Evolutionary conservation across 2,797 vertebrate genomes (phyloP).

Genomic region (Halcyon smyrnensis): DNA sequence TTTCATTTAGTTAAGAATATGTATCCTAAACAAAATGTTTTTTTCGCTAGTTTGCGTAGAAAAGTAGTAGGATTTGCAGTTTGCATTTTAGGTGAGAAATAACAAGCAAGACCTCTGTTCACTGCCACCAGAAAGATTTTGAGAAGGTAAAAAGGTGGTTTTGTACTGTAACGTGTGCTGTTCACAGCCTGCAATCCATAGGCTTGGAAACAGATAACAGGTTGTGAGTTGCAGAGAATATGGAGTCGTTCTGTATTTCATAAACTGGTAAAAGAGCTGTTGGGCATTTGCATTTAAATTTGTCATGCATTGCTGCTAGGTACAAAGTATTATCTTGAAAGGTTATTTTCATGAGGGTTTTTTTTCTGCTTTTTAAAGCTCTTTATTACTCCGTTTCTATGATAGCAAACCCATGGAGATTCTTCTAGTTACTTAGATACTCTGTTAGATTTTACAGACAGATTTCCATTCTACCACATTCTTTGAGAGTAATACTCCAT

Average conservation of each 20-base stretch:
- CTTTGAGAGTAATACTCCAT: not conserved
- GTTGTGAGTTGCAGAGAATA: slow-evolving; percentile 25
- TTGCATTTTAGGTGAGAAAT: not conserved
- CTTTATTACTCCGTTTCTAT: not conserved
- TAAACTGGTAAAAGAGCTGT: not conserved
- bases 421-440: not conserved
- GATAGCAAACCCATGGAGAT: not conserved
- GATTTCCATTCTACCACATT: not conserved
- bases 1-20: not conserved
- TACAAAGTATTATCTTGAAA: not conserved
- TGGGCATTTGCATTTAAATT: slow-evolving; percentile 54
- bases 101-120: not conserved
- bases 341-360: not conserved
- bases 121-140: not conserved
- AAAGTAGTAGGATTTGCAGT: not conserved
- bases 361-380: not conserved
- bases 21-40: not conserved
- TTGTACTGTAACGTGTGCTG: not conserved
- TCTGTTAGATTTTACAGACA: not conserved
- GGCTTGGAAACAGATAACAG: slow-evolving; percentile 42
- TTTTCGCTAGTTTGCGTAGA: not conserved
- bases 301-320: not conserved
- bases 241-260: slow-evolving; percentile 7
- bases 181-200: not conserved
- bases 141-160: not conserved